These are phyloP conservation scores for Lagodon rhomboides DNA, from an alignment of 2,797 vertebrate species.

Conservation along the genomic window DNA sequence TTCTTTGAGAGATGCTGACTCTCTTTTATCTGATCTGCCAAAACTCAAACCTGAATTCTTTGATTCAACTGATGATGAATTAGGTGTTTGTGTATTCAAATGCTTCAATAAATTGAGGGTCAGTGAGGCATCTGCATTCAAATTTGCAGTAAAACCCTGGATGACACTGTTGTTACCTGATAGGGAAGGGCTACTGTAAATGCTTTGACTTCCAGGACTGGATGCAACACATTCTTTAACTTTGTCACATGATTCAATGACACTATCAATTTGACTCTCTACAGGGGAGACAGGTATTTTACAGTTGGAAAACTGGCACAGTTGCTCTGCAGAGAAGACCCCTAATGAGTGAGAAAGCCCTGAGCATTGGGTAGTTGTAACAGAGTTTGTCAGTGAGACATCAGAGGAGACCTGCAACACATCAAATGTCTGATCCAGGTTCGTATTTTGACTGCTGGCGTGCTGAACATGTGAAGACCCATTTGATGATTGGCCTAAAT, in stretches of 20 bases:
- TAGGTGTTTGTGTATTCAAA: constrained; percentile 26
- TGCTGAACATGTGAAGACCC: constrained; percentile 4
- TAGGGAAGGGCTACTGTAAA: constrained; percentile 45
- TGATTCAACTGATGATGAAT: constrained; percentile 31
- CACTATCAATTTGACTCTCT: constrained; percentile 20
- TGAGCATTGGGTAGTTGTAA: neutral
- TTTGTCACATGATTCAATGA: constrained; percentile 49
- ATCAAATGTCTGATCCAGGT: constrained; percentile 48
- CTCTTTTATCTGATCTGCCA: constrained; percentile 23
- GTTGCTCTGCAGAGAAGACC: constrained; percentile 24
- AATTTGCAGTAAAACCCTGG: constrained; percentile 43
- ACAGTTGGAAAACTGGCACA: constrained; percentile 29
- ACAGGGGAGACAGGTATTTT: constrained; percentile 32
- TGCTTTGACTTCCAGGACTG: constrained; percentile 22
- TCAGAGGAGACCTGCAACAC: constrained; percentile 39
- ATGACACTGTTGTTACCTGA: constrained; percentile 24
- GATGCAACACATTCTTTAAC: constrained; percentile 39
- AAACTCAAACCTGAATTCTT: constrained; percentile 34
- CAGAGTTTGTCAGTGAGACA: constrained; percentile 25
- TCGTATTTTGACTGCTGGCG: constrained; percentile 18
- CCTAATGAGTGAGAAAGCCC: constrained; percentile 33
- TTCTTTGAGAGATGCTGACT: constrained; percentile 68
- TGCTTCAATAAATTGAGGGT: constrained; percentile 50
- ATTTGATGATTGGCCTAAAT: constrained; percentile 29
- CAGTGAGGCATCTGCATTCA: constrained; percentile 33